Conservation (phyloP, 1,140 invertebrate species). For the Nilaparvata lugens region DNA sequence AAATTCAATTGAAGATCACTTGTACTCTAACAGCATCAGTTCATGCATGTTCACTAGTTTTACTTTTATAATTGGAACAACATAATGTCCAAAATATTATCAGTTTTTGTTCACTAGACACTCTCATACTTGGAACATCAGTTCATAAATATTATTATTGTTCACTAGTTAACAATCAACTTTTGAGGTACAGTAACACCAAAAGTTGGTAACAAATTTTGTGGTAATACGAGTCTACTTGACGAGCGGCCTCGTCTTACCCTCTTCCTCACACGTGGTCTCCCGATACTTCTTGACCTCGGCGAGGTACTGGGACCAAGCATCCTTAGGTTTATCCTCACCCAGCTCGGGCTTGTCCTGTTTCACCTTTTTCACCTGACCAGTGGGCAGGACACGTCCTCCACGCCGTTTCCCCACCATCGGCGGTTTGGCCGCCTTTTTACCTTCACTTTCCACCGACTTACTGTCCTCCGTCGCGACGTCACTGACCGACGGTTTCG, state of each 20-base stretch:
- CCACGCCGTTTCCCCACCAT: conserved; percentile 75
- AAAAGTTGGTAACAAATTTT: no score
- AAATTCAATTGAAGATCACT: no score
- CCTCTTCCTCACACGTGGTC: conserved; percentile 81
- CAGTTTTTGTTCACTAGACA: no score
- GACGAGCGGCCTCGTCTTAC: conserved; percentile 78
- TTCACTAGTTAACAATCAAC: no score
- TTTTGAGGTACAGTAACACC: no score
- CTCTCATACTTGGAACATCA: no score
- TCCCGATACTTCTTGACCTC: conserved; percentile 89
- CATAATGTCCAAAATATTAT: no score
- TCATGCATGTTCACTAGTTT: no score
- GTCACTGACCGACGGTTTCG: conserved; percentile 35
- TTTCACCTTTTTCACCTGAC: conserved; percentile 77
- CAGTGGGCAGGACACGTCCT: conserved; percentile 77
- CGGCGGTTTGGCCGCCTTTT: conserved; percentile 28
- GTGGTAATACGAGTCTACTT: conserved; percentile 66
- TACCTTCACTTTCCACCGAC: conserved; percentile 20
- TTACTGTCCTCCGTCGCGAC: conserved; percentile 34
- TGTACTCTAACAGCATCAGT: no score
- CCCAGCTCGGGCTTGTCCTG: conserved; percentile 49
- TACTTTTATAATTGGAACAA: no score
- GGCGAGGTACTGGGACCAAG: conserved; percentile 85
- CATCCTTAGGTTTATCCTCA: conserved; percentile 64
- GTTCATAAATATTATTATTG: no score